Conservation (phyloP, 2,888 invertebrate genomes). For the Morpho helenor region DNA sequence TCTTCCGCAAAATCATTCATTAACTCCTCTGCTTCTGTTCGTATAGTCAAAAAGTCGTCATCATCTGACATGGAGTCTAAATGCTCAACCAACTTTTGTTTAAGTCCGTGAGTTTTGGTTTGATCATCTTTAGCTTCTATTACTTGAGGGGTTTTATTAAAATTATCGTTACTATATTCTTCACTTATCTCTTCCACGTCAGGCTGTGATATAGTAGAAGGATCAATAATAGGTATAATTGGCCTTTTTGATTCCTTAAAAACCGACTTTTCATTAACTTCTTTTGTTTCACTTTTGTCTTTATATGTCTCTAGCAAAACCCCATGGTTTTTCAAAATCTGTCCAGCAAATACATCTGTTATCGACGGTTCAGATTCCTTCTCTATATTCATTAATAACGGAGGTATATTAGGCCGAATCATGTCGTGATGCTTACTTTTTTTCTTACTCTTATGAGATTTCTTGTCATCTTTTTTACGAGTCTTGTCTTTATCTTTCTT, state of each 20-base stretch:
- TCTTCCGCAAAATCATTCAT: conserved; percentile 75
- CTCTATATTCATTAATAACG: conserved; percentile 68
- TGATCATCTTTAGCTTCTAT: conserved; percentile 59
- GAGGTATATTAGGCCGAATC: conserved; percentile 68
- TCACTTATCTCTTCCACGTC: conserved; percentile 33
- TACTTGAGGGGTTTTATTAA: conserved; percentile 50
- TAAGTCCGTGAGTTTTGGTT: conserved; percentile 78
- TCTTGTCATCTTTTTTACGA: conserved; percentile 63
- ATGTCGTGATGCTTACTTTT: conserved; percentile 65
- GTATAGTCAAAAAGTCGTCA: conserved; percentile 82
- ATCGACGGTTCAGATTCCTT: conserved; percentile 77
- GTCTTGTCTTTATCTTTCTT: conserved; percentile 58
- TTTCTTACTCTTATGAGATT: conserved; percentile 63
- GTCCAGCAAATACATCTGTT: conserved; percentile 82
- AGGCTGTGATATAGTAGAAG: conserved; percentile 53
- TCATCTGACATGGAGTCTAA: conserved; percentile 80
- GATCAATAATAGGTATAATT: conserved; percentile 67
- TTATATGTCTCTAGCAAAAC: conserved; percentile 48
- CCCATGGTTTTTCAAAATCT: conserved; percentile 76
- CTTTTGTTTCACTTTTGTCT: conserved; percentile 39
- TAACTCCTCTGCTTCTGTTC: conserved; percentile 80
- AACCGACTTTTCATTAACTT: conserved; percentile 44
- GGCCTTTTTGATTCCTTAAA: conserved; percentile 50
- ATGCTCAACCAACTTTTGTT: conserved; percentile 64
- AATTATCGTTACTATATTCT: conserved; percentile 26